Percentiles rank a stretch among this genome's conserved stretches.
phyloP scores from a whole-genome alignment of 2,888 invertebrate genomes.

The Ormyrus thymus region DNA sequence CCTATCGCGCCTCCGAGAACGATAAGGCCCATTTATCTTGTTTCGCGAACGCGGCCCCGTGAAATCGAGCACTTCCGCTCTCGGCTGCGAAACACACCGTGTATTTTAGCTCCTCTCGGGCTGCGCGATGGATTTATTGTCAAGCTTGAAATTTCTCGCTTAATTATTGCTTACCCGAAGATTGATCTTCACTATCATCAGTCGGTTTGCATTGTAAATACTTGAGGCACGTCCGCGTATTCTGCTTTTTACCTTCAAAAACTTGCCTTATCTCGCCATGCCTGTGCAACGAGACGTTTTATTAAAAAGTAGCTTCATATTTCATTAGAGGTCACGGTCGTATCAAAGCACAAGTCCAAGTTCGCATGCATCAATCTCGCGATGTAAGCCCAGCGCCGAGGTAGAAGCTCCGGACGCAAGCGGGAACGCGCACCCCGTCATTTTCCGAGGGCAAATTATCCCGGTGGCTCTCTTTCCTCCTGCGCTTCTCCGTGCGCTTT shows the following conservation, averaged over 20 bases:
- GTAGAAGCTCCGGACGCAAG: slow-evolving; percentile 37
- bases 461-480: slow-evolving; percentile 41
- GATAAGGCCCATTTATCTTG: slow-evolving; percentile 59
- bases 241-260: too few species aligned
- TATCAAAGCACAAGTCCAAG: background rate
- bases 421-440: slow-evolving; percentile 67
- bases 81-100: slow-evolving; percentile 2
- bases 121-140: background rate
- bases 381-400: background rate
- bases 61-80: slow-evolving; percentile 40
- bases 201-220: too few species aligned
- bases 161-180: slow-evolving; percentile 12
- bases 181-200: background rate
- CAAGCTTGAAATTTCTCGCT: background rate
- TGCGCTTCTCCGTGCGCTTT: background rate
- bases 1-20: slow-evolving; percentile 35
- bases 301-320: too few species aligned
- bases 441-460: slow-evolving; percentile 73
- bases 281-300: too few species aligned
- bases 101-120: slow-evolving; percentile 26
- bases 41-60: slow-evolving; percentile 27
- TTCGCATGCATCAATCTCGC: background rate
- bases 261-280: too few species aligned
- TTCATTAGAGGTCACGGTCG: too few species aligned
- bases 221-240: too few species aligned